Percentiles rank a stretch among this genome's conserved stretches.
Evolutionary conservation across 53 echinoderm and acorn worm species (phyloP).

Genomic region (Holothuria leucospilota): DNA sequence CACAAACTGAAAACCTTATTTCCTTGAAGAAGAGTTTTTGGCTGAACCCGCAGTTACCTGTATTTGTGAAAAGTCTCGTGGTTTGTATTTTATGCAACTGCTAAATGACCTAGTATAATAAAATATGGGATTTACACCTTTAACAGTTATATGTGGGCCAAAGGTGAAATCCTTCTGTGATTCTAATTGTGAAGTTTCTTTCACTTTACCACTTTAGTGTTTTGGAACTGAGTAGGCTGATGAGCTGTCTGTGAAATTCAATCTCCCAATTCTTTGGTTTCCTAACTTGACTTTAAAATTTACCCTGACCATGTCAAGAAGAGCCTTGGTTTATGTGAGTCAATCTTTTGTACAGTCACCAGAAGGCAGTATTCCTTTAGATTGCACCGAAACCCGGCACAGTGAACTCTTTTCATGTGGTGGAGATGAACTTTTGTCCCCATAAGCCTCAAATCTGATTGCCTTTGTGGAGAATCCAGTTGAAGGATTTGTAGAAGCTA

Average conservation of each 20-base stretch:
- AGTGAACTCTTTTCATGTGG: conserved; percentile 12
- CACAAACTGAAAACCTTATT: no score
- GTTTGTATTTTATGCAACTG: no score
- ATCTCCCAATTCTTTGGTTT: not conserved
- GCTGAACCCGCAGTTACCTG: no score
- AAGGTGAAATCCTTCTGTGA: no score
- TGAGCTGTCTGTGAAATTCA: not conserved
- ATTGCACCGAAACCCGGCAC: not conserved
- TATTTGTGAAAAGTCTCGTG: no score
- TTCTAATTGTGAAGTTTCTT: no score
- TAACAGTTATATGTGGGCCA: no score
- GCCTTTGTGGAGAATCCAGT: conserved; percentile 22
- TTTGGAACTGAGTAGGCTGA: not conserved
- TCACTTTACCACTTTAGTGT: no score
- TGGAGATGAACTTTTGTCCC: conserved; percentile 30
- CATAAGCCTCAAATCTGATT: conserved; percentile 40
- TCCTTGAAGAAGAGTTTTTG: no score
- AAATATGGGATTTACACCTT: no score
- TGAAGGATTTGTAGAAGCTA: conserved; percentile 23
- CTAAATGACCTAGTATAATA: no score
- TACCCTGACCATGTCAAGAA: conserved; percentile 3
- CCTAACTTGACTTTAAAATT: not conserved
- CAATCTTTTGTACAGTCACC: not conserved
- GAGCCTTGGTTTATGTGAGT: conserved; percentile 25
- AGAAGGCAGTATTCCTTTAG: not conserved